phyloP scores from a whole-genome alignment of 2,797 vertebrate genomes.

The Ctenopoma kingsleyae region DNA sequence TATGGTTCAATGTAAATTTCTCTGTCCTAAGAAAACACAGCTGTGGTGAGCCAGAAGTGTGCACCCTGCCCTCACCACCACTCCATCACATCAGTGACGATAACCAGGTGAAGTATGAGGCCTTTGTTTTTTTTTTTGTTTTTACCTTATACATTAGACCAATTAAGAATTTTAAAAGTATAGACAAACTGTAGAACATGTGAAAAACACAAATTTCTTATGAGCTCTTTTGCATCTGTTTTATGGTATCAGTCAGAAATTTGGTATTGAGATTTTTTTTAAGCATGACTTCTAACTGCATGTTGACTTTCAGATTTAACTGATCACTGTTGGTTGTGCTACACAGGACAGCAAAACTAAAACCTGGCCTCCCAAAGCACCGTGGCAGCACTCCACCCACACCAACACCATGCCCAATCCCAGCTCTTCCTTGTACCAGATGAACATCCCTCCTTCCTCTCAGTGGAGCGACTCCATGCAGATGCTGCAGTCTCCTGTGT shows the following conservation, averaged over 20 bases:
- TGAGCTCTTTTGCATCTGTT: too few relatives aligned
- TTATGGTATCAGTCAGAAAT: too few relatives aligned
- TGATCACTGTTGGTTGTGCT: background rate
- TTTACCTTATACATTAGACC: too few relatives aligned
- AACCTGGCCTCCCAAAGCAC: constrained; percentile 99
- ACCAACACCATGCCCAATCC: constrained; percentile 91
- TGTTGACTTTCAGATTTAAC: background rate
- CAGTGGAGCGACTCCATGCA: constrained; percentile 98
- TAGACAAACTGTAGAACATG: too few relatives aligned
- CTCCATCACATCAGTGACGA: constrained; percentile 92
- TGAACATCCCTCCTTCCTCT: constrained; percentile 91
- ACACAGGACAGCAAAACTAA: constrained; percentile 98
- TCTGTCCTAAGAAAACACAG: constrained; percentile 92
- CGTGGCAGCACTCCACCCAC: constrained; percentile 93
- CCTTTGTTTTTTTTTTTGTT: background rate
- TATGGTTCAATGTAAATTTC: constrained; percentile 12
- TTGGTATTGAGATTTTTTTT: background rate
- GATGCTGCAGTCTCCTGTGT: constrained; percentile 95
- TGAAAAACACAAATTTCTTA: too few relatives aligned
- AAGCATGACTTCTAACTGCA: background rate
- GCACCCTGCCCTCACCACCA: constrained; percentile 92
- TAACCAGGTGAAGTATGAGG: constrained; percentile 85
- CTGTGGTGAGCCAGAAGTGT: constrained; percentile 94
- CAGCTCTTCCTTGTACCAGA: constrained; percentile 91
- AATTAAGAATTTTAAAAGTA: too few relatives aligned